Conservation (phyloP, 2,888 invertebrate species). For the Endotricha flammealis region DNA sequence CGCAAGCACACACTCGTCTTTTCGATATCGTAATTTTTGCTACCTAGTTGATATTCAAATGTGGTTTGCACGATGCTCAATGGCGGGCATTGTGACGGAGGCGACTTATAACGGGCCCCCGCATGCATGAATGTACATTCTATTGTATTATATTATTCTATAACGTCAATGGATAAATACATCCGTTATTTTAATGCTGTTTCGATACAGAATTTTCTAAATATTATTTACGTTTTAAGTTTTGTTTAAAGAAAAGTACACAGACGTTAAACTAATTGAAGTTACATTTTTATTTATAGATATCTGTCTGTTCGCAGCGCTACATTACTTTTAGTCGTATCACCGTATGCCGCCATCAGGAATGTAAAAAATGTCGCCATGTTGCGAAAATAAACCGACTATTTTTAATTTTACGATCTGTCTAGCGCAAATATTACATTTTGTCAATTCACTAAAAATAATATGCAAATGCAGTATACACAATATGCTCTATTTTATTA, state of each 20-base stretch:
- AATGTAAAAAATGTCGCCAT: slow-evolving; percentile 1
- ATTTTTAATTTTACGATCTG: slow-evolving; percentile 2
- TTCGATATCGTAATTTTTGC: slow-evolving; percentile 59
- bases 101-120: slow-evolving; percentile 55
- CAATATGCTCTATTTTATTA: too few relatives aligned
- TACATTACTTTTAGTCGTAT: neutral
- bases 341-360: neutral
- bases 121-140: slow-evolving; percentile 31
- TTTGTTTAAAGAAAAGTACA: too few relatives aligned
- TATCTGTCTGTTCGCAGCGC: neutral
- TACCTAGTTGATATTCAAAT: slow-evolving; percentile 61
- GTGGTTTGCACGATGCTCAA: slow-evolving; percentile 60
- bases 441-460: neutral
- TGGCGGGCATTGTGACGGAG: slow-evolving; percentile 58
- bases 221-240: too few relatives aligned
- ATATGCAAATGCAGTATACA: too few relatives aligned
- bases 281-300: neutral
- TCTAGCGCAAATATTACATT: slow-evolving; percentile 1
- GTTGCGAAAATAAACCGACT: slow-evolving; percentile 1
- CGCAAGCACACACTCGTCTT: slow-evolving; percentile 50
- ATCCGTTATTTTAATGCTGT: slow-evolving; percentile 4
- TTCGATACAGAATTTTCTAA: too few relatives aligned
- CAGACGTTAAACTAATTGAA: too few relatives aligned
- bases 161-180: slow-evolving; percentile 38
- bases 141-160: slow-evolving; percentile 50